A percentile compares a stretch with the other conserved stretches of the same genome.
Evolutionary conservation across 2,888 invertebrate species (phyloP).

Genomic region (Cataglyphis rosenhaueri): DNA sequence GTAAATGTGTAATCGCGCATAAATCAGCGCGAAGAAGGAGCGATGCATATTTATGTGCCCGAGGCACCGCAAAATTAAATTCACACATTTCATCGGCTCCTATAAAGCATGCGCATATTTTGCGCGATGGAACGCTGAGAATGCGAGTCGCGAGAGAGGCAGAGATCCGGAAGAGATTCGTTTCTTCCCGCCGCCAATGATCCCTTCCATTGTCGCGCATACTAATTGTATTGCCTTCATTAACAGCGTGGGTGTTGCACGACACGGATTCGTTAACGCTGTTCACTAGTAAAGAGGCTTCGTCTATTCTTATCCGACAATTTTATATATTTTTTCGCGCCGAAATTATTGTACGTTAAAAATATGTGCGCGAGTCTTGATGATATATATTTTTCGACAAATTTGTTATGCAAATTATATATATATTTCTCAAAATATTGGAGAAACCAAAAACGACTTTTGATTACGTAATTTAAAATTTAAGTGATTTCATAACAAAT

Average conservation of each 20-base stretch:
- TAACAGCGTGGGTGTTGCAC: constrained; percentile 21
- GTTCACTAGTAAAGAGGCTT: background rate
- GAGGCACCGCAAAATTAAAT: constrained; percentile 79
- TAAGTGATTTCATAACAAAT: background rate
- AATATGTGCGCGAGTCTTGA: background rate
- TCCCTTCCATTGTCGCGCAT: constrained; percentile 39
- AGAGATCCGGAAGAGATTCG: constrained; percentile 28
- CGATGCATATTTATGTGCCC: constrained; percentile 79
- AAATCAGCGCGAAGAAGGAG: constrained; percentile 72
- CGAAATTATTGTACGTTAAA: background rate
- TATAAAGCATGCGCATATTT: constrained; percentile 65
- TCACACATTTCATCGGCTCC: constrained; percentile 69
- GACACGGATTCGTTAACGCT: constrained; percentile 23
- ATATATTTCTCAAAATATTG: background rate
- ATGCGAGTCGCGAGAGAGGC: constrained; percentile 25
- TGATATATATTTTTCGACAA: background rate
- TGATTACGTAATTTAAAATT: background rate
- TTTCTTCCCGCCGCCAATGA: constrained; percentile 7
- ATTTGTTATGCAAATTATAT: too few relatives aligned
- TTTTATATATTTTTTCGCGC: background rate
- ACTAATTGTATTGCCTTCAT: constrained; percentile 44
- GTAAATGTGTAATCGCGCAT: constrained; percentile 76
- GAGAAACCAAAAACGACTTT: background rate
- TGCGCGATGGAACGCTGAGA: constrained; percentile 52
- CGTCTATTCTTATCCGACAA: background rate